Conservation (phyloP, 2,888 invertebrate genomes). For the Himalopsyche kuldschensis region DNA sequence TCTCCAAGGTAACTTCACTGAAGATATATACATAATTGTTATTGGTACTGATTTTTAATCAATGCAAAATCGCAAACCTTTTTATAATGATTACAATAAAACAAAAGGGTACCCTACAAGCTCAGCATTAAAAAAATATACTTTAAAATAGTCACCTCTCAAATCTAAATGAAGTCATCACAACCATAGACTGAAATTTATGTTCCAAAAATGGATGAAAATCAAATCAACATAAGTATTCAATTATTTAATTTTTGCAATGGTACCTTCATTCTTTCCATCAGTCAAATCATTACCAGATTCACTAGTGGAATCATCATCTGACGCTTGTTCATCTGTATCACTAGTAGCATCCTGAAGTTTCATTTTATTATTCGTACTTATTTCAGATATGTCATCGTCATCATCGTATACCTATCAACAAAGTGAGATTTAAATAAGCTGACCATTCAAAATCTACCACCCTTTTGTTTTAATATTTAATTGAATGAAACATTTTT, state of each 20-base stretch:
- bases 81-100: too few species aligned
- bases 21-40: not conserved
- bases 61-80: too few species aligned
- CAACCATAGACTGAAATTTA: too few species aligned
- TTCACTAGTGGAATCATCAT: not conserved
- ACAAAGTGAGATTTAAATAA: not conserved
- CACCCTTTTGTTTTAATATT: too few species aligned
- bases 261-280: not conserved
- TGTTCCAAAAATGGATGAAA: too few species aligned
- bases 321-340: not conserved
- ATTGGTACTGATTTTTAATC: not conserved
- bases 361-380: not conserved
- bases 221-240: too few species aligned
- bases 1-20: conserved; percentile 30
- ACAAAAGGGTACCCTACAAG: too few species aligned
- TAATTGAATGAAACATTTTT: too few species aligned
- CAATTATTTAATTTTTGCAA: not conserved
- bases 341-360: not conserved
- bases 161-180: too few species aligned
- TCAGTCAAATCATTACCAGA: not conserved
- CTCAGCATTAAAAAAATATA: too few species aligned
- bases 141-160: too few species aligned
- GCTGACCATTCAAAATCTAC: not conserved
- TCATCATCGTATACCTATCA: not conserved
- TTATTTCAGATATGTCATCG: not conserved